Base-by-base conservation (phyloP, 2,113 vertebrate species). In the Toxostoma redivivum region DNA sequence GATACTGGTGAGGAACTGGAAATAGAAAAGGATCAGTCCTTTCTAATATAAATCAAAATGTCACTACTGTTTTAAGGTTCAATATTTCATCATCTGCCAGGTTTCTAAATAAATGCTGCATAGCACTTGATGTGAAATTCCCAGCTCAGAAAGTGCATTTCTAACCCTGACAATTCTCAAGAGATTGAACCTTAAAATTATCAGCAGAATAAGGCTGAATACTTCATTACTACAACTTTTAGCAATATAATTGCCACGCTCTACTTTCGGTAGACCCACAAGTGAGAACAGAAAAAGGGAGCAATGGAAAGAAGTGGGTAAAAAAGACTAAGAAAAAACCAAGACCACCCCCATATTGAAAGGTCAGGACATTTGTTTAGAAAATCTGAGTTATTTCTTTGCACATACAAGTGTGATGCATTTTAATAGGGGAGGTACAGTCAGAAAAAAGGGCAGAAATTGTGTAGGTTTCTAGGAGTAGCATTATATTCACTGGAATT, bases 81-180 rank as follows among this genome's bases (percentile, higher is more conserved):
- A 95, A 88, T 95, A 91, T 95, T 91, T 96, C 90, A 96, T 94
- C 74, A 90, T 86, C 62, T 85, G 21, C 35, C 45, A 70, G 47
- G 42, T 87, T 91, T 74, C 87, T 76, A 90, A 94, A 93, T 73
- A 96, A 91, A 95, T 80, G 35, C 45, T 80, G 54, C 71, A 85
- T 82, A 80, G 51, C 54, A 70, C 51, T 81, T 77, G 27, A 66
- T 77, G 51, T 50, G 33, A 92, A 94, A 86, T 66, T 80, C 62
- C 10, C 54, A 62, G 47, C 30, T 95, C 21, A 88, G 61, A 91
- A 87, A 72, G 15, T 15, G 12, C 28, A 7, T 80, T 94, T 91
- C 70, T 95, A 90, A 81, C 30, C 13, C 78, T 77, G 57, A 64
- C 47, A 60, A 28, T 94, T 97, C 87, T 82, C 50, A 62, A 58